Evolutionary conservation across 2,113 vertebrate species (phyloP), one percentile per base, ranked within the genome.

Genomic region (Corythaeola cristata): DNA sequence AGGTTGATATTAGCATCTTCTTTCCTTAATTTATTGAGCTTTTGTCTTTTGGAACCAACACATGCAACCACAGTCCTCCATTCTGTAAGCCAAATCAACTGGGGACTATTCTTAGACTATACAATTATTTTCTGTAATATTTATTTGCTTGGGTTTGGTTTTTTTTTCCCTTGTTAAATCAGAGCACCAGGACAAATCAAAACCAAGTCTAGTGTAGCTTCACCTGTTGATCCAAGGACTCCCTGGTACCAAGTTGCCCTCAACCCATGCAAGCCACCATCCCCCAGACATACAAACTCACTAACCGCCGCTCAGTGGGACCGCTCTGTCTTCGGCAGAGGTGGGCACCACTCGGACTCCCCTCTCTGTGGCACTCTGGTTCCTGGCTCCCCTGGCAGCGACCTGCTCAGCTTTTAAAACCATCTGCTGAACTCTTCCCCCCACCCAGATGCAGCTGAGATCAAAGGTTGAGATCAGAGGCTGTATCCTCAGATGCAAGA

Each of bases 381-480:
- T 32, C 24, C 77, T 74, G 85, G 17, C 62, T 87, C 28, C 47
- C 2, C 74, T 39, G 41, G 35, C n/a, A 89, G 41, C 0, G 0
- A 72, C 37, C 79, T 27, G 18, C 80, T 75, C 6, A 21, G 5
- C 91, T 91, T 97, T 96, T 96, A 94, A 96, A 96, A 26, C 64
- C 68, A 32, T 16, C 26, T 74, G 44, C 89, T 63, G 47, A 47
- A 63, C 73, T 63, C 16, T 5, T 24, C 37, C 73, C 59, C 90
- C 67, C 27, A 16, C n/a, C 81, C 37, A 93, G 52, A 52, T 30
- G 23, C 45, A 78, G 85, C 37, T 3, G n/a, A 78, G 95, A 60
- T 12, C 95, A 94, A 96, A 95, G 93, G 89, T 92, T 94, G 85
- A 44, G 55, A 77, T 75, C 81, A 59, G 77, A 67, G 26, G 62